A percentile compares a stretch with the other conserved stretches of the same genome.
These are phyloP conservation scores for Poicephalus gulielmi DNA, from an alignment of 2,113 vertebrate genomes.

Conservation along the genomic window DNA sequence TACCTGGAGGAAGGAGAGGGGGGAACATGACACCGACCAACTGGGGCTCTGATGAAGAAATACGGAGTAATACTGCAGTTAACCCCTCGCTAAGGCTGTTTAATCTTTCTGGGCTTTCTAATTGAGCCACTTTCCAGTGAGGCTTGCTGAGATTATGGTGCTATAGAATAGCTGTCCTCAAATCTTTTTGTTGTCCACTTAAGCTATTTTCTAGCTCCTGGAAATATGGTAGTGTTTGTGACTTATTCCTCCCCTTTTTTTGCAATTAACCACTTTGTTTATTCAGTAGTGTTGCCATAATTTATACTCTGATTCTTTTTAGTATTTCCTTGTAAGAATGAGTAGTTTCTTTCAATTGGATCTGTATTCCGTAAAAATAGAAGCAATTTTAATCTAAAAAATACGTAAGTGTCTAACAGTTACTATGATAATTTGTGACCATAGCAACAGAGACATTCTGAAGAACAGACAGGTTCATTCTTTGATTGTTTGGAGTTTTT, in stretches of 20 bases:
- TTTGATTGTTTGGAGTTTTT: not conserved
- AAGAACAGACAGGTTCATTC: not conserved
- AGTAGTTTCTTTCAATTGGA: not conserved
- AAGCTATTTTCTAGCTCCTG: not conserved
- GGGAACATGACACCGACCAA: not conserved
- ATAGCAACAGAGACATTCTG: constrained; percentile 42
- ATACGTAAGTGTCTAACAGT: constrained; percentile 37
- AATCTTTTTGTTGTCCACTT: not conserved
- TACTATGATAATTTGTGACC: constrained; percentile 47
- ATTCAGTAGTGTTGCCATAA: not conserved
- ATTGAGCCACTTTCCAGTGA: not conserved
- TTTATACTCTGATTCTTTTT: not conserved
- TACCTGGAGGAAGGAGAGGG: not conserved
- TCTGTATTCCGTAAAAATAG: not conserved
- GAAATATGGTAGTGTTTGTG: not conserved
- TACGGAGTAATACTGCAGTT: not conserved
- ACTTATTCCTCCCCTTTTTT: not conserved
- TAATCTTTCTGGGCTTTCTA: not conserved
- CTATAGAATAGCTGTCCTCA: not conserved
- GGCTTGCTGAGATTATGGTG: not conserved
- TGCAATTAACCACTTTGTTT: not conserved
- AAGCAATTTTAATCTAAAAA: constrained; percentile 42
- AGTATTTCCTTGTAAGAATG: not conserved
- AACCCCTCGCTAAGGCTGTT: not conserved
- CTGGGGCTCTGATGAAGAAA: not conserved